A percentile compares a stretch with the other conserved stretches of the same genome.
phyloP scores from a whole-genome alignment of 2,113 vertebrate genomes.

The Perca fluviatilis region DNA sequence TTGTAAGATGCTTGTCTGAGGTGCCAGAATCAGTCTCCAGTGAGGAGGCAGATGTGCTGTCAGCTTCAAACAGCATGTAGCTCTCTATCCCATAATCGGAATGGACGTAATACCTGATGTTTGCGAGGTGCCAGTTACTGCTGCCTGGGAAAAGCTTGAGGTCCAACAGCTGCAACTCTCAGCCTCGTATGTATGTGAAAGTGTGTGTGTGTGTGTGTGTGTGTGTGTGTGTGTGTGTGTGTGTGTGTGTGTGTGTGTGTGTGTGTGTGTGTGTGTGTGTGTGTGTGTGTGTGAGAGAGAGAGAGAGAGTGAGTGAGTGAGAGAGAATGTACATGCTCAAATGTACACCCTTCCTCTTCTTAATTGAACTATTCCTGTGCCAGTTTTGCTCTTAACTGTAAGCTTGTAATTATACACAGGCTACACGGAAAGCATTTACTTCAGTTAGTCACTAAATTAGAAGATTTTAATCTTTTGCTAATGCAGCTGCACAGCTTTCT shows the following conservation, averaged over 20 bases:
- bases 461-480: conserved; percentile 47
- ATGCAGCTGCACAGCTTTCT: conserved; percentile 35
- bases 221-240: conserved; percentile 33
- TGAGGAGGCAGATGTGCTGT: conserved; percentile 90
- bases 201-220: conserved; percentile 22
- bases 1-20: conserved; percentile 88
- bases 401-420: conserved; percentile 28
- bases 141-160: conserved; percentile 75
- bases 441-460: conserved; percentile 30
- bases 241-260: conserved; percentile 32
- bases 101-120: conserved; percentile 90
- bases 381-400: conserved; percentile 18
- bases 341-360: conserved; percentile 25
- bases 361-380: conserved; percentile 31
- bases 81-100: conserved; percentile 88
- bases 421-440: conserved; percentile 11
- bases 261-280: conserved; percentile 22
- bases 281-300: conserved; percentile 20
- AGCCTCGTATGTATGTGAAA: conserved; percentile 29
- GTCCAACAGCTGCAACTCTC: conserved; percentile 73
- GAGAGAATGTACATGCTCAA: conserved; percentile 18
- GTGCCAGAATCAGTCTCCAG: conserved; percentile 89
- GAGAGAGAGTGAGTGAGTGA: conserved; percentile 28
- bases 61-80: conserved; percentile 88
- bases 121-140: conserved; percentile 83